These are phyloP conservation scores for Encarsia formosa DNA, from an alignment of 2,888 invertebrate species.

Conservation along the genomic window DNA sequence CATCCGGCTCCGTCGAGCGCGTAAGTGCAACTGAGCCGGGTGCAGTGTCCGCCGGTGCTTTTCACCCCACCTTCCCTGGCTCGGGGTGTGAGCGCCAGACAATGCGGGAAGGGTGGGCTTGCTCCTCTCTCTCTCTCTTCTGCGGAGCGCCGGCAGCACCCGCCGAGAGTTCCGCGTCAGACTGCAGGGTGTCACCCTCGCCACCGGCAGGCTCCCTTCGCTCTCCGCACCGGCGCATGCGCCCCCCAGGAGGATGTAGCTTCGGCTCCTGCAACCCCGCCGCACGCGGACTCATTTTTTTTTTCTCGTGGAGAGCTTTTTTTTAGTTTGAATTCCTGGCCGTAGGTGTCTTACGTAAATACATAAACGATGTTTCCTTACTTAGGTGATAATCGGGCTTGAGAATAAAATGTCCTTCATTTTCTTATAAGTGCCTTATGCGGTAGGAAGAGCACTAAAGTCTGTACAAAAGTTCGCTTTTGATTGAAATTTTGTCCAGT, in stretches of 20 bases:
- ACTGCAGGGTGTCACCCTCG: constrained; percentile 51
- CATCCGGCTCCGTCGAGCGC: constrained; percentile 18
- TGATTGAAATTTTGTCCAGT: too few species aligned
- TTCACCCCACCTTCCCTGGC: constrained; percentile 17
- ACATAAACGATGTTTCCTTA: too few species aligned
- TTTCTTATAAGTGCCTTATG: too few species aligned
- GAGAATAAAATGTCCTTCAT: too few species aligned
- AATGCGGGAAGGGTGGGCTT: constrained; percentile 1
- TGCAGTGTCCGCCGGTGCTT: constrained; percentile 24
- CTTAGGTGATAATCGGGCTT: too few species aligned
- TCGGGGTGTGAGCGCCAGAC: constrained; percentile 10
- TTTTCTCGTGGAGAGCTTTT: too few species aligned
- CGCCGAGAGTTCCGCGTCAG: constrained; percentile 43
- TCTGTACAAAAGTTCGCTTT: too few species aligned
- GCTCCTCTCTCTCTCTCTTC: too few species aligned
- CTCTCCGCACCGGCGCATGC: neutral
- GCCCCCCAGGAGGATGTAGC: neutral
- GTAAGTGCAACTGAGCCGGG: constrained; percentile 31
- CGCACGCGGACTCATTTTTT: constrained; percentile 2
- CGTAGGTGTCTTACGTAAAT: too few species aligned
- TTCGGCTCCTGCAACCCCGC: neutral
- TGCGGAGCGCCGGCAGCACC: constrained; percentile 36
- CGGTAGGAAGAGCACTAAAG: too few species aligned
- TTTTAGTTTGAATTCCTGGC: too few species aligned
- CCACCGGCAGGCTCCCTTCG: neutral